Evolutionary conservation across 1,140 invertebrate genomes (phyloP).

Genomic region (Antheraea mylitta): DNA sequence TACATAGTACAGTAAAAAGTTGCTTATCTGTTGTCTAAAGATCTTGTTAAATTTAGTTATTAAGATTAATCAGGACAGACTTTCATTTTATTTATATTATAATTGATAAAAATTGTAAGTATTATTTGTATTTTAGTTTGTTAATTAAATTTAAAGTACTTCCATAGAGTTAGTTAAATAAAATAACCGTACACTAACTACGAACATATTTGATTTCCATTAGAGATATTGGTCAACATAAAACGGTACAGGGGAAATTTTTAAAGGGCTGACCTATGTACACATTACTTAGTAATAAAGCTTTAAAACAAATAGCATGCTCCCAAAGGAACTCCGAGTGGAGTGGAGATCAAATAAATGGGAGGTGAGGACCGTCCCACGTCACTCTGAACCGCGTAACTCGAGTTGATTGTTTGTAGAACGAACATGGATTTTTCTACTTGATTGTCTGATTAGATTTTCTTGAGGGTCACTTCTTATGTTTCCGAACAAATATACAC

Average conservation of each 20-base stretch:
- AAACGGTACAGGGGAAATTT: conserved; percentile 41
- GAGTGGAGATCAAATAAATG: conserved; percentile 64
- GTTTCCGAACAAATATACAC: conserved; percentile 43
- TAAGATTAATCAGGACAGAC: too few relatives aligned
- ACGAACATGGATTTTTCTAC: conserved; percentile 73
- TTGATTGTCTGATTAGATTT: conserved; percentile 78
- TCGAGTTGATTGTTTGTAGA: conserved; percentile 75
- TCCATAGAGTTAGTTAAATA: not conserved
- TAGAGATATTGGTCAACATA: conserved; percentile 67
- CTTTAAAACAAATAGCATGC: conserved; percentile 73
- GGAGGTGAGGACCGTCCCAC: conserved; percentile 55
- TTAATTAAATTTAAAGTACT: not conserved
- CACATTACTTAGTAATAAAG: conserved; percentile 78
- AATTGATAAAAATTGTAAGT: too few relatives aligned
- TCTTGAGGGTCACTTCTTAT: conserved; percentile 53
- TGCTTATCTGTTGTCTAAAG: too few relatives aligned
- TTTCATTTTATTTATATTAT: too few relatives aligned
- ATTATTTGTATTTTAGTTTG: too few relatives aligned
- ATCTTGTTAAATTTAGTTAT: too few relatives aligned
- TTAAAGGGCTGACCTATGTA: conserved; percentile 75
- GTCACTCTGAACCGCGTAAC: conserved; percentile 62
- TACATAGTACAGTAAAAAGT: too few relatives aligned
- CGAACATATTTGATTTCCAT: conserved; percentile 34
- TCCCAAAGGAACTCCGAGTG: conserved; percentile 41
- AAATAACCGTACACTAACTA: conserved; percentile 5